Evolutionary conservation across 2,797 vertebrate species (phyloP).

Genomic region (Rhyacichthys aspro): DNA sequence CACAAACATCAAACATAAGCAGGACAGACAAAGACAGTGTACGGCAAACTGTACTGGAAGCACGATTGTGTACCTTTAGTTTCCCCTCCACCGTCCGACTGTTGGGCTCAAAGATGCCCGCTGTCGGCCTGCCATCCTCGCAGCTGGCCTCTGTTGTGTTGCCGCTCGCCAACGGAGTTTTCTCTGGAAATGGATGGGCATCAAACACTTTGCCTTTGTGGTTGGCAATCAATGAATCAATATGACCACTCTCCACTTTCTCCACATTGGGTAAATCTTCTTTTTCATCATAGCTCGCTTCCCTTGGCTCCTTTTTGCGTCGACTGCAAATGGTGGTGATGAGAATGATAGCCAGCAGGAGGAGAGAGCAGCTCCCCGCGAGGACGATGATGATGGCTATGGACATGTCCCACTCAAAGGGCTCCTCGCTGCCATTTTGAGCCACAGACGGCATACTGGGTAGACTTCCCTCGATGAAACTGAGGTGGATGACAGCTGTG

Average conservation of each 20-base stretch:
- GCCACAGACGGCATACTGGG: constrained; percentile 79
- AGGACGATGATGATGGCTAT: constrained; percentile 91
- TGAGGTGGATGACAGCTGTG: constrained; percentile 86
- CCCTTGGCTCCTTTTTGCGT: constrained; percentile 84
- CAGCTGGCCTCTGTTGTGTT: constrained; percentile 79
- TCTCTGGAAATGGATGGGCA: constrained; percentile 86
- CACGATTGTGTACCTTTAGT: constrained; percentile 83
- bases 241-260: constrained; percentile 80
- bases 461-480: constrained; percentile 82
- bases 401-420: constrained; percentile 89
- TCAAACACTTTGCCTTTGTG: constrained; percentile 87
- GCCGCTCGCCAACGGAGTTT: constrained; percentile 77
- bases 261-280: constrained; percentile 83
- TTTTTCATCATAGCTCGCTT: constrained; percentile 78
- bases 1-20: constrained; percentile 7
- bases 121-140: constrained; percentile 78
- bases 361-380: constrained; percentile 92
- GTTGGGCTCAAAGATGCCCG: constrained; percentile 87
- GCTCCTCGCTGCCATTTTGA: constrained; percentile 78
- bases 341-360: constrained; percentile 91
- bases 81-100: constrained; percentile 84
- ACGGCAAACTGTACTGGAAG: constrained; percentile 5
- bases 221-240: constrained; percentile 77
- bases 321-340: constrained; percentile 93
- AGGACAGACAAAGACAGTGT: constrained; percentile 5